Evolutionary conservation across 1,140 invertebrate genomes (phyloP).

Genomic region (Rhagoletis zephyria): DNA sequence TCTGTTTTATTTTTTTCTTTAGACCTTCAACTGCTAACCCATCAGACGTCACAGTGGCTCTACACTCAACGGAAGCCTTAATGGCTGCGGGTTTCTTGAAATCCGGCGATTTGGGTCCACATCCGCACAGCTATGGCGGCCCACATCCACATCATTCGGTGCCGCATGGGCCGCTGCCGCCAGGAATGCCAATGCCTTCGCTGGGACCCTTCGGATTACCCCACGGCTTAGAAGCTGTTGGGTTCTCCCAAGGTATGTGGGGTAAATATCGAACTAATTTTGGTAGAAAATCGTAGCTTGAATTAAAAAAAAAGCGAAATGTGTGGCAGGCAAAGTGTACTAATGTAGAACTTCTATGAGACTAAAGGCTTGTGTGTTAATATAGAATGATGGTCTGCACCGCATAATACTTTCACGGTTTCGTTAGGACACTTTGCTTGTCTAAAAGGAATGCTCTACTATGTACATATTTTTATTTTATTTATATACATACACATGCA

Average conservation of each 20-base stretch:
- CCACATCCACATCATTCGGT: conserved; percentile 72
- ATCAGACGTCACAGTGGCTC: conserved; percentile 69
- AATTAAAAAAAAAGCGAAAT: conserved; percentile 4
- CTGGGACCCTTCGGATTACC: conserved; percentile 74
- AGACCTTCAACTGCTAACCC: conserved; percentile 25
- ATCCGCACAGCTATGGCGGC: conserved; percentile 72
- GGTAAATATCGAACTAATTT: conserved; percentile 73
- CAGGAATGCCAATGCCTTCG: conserved; percentile 73
- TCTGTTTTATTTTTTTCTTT: not conserved
- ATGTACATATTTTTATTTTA: too few relatives aligned
- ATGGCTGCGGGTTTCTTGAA: conserved; percentile 73
- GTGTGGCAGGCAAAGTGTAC: not conserved
- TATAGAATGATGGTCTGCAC: too few relatives aligned
- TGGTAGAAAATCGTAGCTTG: conserved; percentile 59
- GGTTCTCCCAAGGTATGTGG: conserved; percentile 76
- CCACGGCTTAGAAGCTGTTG: conserved; percentile 74
- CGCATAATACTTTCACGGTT: not conserved
- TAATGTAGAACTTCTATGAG: not conserved
- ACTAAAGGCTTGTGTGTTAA: too few relatives aligned
- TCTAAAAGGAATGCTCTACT: not conserved
- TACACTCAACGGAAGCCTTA: conserved; percentile 73
- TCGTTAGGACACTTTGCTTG: not conserved
- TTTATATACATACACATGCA: too few relatives aligned
- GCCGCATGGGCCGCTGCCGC: conserved; percentile 71
- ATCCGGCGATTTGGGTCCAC: conserved; percentile 70